phyloP scores from a whole-genome alignment of 2,113 vertebrate species.

The Malurus melanocephalus region DNA sequence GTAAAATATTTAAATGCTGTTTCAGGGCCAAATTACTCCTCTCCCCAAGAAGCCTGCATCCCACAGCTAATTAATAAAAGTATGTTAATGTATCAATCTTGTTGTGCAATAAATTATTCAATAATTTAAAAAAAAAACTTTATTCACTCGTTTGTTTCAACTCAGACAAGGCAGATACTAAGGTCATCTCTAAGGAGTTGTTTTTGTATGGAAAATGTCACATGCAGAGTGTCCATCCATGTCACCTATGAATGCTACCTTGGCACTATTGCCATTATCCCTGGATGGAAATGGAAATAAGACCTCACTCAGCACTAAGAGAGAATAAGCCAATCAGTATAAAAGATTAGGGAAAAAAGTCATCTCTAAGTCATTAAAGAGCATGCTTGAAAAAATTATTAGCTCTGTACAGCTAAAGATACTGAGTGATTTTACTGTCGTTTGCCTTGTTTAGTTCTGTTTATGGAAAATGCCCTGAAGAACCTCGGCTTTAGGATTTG shows the following conservation, averaged over 20 bases:
- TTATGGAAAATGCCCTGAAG: neutral
- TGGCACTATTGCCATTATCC: fast-evolving
- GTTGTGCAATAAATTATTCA: neutral
- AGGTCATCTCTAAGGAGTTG: neutral
- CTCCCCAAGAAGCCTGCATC: neutral
- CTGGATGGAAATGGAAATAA: neutral
- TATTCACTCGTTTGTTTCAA: neutral
- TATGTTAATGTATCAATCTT: neutral
- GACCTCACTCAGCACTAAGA: neutral
- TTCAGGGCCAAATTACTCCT: neutral
- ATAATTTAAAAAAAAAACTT: neutral
- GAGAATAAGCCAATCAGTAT: fast-evolving
- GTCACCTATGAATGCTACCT: neutral
- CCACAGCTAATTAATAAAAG: neutral
- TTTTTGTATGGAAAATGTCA: neutral
- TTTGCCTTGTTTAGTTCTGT: neutral
- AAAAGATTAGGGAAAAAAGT: neutral
- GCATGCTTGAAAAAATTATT: neutral
- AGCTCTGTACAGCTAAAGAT: neutral
- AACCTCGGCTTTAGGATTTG: neutral
- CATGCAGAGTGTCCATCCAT: neutral
- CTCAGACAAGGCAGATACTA: neutral
- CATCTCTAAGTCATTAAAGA: neutral
- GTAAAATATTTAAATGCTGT: neutral
- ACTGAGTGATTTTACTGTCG: neutral